Percentiles rank a stretch among this genome's conserved stretches.
Conservation (phyloP, 2,797 vertebrate species). For the Lophotriccus pileatus region DNA sequence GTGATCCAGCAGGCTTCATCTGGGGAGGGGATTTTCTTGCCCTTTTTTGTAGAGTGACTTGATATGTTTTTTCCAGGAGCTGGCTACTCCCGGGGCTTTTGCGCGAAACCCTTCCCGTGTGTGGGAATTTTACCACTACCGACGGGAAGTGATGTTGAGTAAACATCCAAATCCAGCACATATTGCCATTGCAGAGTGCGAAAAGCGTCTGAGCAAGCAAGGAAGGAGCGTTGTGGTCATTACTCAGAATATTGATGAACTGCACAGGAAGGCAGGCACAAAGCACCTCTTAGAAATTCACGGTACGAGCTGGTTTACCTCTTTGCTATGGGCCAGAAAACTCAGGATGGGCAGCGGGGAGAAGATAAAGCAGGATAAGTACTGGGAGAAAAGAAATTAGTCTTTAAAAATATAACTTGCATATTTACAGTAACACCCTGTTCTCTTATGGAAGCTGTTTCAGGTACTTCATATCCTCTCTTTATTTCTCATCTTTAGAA, state of each 20-base stretch:
- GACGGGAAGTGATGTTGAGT: constrained; percentile 83
- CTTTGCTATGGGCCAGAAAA: not conserved
- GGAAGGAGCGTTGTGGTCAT: constrained; percentile 88
- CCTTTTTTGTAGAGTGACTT: not conserved
- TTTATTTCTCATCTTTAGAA: not conserved
- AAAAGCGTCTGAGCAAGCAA: constrained; percentile 84
- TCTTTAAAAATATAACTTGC: not conserved
- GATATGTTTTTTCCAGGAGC: constrained; percentile 73
- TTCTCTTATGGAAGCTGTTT: not conserved
- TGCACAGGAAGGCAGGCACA: constrained; percentile 90
- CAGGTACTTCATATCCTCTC: accelerated
- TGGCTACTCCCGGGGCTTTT: constrained; percentile 91
- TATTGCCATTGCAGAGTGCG: constrained; percentile 87
- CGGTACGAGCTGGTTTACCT: constrained; percentile 73
- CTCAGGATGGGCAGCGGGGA: not conserved
- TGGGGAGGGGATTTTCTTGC: not conserved
- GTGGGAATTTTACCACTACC: constrained; percentile 98
- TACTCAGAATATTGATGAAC: constrained; percentile 93
- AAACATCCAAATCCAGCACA: constrained; percentile 87
- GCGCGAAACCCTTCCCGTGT: constrained; percentile 88
- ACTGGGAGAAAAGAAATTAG: not conserved
- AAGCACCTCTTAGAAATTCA: constrained; percentile 90
- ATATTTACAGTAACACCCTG: not conserved
- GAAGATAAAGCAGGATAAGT: not conserved
- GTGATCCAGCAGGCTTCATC: not conserved